Evolutionary conservation across 2,113 vertebrate species (phyloP), one percentile per base, ranked within the genome.

Genomic region (Damaliscus lunatus): DNA sequence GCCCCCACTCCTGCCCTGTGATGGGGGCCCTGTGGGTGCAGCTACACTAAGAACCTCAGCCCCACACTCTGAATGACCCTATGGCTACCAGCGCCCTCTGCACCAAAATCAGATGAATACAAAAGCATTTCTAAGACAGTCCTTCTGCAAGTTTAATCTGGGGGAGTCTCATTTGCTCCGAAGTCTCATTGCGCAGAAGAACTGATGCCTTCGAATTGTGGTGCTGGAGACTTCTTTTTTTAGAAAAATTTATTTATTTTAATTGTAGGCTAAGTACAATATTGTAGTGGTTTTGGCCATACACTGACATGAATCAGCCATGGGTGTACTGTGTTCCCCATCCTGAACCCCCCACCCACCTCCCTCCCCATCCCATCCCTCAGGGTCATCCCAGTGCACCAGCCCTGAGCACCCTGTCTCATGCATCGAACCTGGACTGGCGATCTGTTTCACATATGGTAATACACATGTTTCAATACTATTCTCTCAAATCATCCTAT

Each of bases 51-150:
- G 48, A 36, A 46, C 71, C 6, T 64, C 36, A 80, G 67, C 43
- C 29, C 27, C 57, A 33, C 29, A 46, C 29, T 57, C 83, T 15
- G 62, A 46, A 50, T 16, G 86, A 15, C 36, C 53, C 27, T 17
- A 2, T 0, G 31, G 46, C 48, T 9, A 12, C 3, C 3, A 0
- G 4, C 1, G 0, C 48, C 48, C 67, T 77, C 82, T 25, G 16
- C 14, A 52, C 8, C 0, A 2, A 93, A 90, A 95, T n/a, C 23
- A 77, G 52, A 43, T 12, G 4, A 27, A 12, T 29, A 89, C 33
- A 15, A 4, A 50, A 55, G 78, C 4, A 12, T 67, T 48, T 6
- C 67, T 36, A 21, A 91, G 11, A 52, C 15, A 57, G 55, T 64
- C 60, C 89, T 92, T 83, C 52, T 23, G 48, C n/a, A 88, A 9